Conservation (phyloP, 2,888 invertebrate species). For the Campoplex capitator region DNA sequence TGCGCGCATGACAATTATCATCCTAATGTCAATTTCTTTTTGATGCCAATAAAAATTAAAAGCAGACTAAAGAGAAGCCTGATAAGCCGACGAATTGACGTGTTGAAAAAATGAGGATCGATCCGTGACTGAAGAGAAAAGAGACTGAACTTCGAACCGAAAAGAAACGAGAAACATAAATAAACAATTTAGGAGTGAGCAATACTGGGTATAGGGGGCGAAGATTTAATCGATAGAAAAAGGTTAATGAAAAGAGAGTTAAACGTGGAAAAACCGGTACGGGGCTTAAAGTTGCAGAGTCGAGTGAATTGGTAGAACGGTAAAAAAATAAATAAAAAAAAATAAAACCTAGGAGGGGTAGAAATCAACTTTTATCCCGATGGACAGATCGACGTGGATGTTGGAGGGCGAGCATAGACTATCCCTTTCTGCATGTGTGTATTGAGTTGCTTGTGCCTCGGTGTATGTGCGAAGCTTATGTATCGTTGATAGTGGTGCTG, state of each 20-base stretch:
- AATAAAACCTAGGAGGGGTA: background rate
- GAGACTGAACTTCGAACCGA: background rate
- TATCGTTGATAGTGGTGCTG: slow-evolving; percentile 25
- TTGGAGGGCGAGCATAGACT: background rate
- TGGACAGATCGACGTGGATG: slow-evolving; percentile 36
- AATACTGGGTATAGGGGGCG: background rate
- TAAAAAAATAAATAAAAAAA: background rate
- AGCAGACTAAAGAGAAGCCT: background rate
- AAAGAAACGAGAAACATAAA: background rate
- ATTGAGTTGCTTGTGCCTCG: background rate
- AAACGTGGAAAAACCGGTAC: slow-evolving; percentile 13
- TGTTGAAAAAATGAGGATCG: background rate
- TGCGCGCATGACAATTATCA: background rate
- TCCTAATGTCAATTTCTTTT: background rate
- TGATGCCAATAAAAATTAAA: background rate
- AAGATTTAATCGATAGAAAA: slow-evolving; percentile 22
- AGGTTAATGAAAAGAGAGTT: slow-evolving; percentile 13
- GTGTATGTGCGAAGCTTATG: slow-evolving; percentile 8
- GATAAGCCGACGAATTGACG: background rate
- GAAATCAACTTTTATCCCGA: slow-evolving; percentile 50
- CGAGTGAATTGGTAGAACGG: slow-evolving; percentile 6
- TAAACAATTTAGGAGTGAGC: slow-evolving; percentile 10
- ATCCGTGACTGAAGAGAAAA: background rate
- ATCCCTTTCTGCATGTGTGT: slow-evolving; percentile 16
- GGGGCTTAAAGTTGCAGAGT: slow-evolving; percentile 8